These are phyloP conservation scores for Cotesia typhae DNA, from an alignment of 1,140 invertebrate genomes.

Conservation along the genomic window DNA sequence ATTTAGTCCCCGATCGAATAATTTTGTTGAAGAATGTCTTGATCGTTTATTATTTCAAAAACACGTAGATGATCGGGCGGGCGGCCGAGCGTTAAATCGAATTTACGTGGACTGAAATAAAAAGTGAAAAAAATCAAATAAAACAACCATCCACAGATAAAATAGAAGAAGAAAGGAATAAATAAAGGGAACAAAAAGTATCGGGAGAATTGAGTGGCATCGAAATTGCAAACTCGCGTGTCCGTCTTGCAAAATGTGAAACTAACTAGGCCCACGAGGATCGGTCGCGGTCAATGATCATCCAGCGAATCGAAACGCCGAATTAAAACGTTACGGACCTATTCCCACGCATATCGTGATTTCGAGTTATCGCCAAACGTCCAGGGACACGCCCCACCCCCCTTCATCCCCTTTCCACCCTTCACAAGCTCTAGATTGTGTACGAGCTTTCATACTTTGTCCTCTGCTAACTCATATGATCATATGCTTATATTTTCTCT, in stretches of 20 bases:
- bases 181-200: neutral
- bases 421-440: neutral
- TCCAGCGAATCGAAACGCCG: slow-evolving; percentile 38
- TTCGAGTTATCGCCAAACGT: slow-evolving; percentile 28
- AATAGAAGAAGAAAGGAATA: slow-evolving; percentile 10
- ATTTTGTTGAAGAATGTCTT: neutral
- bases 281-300: slow-evolving; percentile 43
- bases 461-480: no score
- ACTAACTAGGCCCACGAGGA: slow-evolving; percentile 45
- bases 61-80: slow-evolving; percentile 3
- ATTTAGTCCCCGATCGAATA: no score
- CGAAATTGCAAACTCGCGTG: slow-evolving; percentile 27
- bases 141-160: neutral
- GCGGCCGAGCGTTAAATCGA: slow-evolving; percentile 35
- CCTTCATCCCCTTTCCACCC: neutral
- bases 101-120: slow-evolving; percentile 25
- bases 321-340: slow-evolving; percentile 40
- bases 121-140: neutral
- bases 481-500: no score
- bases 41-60: neutral
- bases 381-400: slow-evolving; percentile 13
- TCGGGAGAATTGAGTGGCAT: neutral
- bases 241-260: slow-evolving; percentile 27
- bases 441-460: no score
- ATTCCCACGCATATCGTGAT: slow-evolving; percentile 37